These are phyloP conservation scores for Phoeniculus purpureus DNA, from an alignment of 2,797 vertebrate genomes.

Conservation along the genomic window DNA sequence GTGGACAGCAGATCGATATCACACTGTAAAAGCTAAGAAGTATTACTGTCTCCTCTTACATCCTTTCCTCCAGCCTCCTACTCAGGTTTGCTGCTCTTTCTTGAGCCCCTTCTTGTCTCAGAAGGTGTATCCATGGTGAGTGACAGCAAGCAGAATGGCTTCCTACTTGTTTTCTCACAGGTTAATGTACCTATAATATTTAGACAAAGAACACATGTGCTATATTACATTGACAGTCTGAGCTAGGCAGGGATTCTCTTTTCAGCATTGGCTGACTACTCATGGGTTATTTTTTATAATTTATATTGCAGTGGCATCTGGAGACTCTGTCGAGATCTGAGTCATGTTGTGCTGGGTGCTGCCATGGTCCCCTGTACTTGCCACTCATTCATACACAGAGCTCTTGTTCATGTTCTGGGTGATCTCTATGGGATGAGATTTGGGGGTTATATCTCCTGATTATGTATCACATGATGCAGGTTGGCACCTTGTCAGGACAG, in stretches of 20 bases:
- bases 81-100: not conserved
- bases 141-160: not conserved
- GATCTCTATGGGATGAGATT: not conserved
- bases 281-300: constrained; percentile 37
- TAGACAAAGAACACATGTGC: not conserved
- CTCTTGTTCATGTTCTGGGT: not conserved
- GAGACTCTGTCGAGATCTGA: not conserved
- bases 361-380: not conserved
- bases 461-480: not conserved
- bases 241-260: not conserved
- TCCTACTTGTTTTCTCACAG: not conserved
- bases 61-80: not conserved
- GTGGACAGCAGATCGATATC: constrained; percentile 7
- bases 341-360: constrained; percentile 1
- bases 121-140: not conserved
- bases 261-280: constrained; percentile 27
- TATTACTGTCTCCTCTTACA: constrained; percentile 4
- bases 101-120: not conserved
- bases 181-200: constrained; percentile 4
- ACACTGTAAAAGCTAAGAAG: not conserved
- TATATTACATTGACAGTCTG: not conserved
- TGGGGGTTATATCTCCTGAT: not conserved
- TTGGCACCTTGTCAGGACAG: not conserved
- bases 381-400: not conserved
- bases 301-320: constrained; percentile 27